phyloP scores from a whole-genome alignment of 2,888 invertebrate genomes.

The Polietes domitor region DNA sequence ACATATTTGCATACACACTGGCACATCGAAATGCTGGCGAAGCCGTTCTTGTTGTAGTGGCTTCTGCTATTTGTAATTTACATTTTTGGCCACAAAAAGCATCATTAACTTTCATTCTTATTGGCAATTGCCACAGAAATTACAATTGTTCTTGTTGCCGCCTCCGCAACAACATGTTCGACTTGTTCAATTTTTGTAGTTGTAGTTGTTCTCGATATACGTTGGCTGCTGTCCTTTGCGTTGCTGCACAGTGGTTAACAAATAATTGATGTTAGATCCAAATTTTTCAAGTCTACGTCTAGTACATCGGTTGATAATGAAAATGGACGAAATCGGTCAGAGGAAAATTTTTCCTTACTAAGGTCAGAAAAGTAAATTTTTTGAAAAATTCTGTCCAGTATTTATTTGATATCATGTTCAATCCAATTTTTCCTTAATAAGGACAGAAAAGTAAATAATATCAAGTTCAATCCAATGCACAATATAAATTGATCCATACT shows the following conservation, averaged over 20 bases:
- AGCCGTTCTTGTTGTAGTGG: slow-evolving; percentile 25
- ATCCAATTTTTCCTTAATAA: no score
- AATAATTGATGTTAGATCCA: no score
- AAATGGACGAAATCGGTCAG: no score
- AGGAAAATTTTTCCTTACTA: no score
- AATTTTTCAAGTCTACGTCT: no score
- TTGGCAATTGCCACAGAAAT: slow-evolving; percentile 63
- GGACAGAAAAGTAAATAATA: no score
- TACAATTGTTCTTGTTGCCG: slow-evolving; percentile 65
- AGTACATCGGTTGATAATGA: no score
- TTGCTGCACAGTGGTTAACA: background rate
- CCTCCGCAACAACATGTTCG: slow-evolving; percentile 50
- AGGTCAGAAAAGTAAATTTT: no score
- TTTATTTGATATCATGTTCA: no score
- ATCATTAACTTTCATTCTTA: slow-evolving; percentile 67
- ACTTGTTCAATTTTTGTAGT: slow-evolving; percentile 23
- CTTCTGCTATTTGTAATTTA: slow-evolving; percentile 59
- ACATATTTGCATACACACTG: background rate
- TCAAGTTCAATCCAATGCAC: no score
- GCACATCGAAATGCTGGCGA: slow-evolving; percentile 27
- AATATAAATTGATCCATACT: no score
- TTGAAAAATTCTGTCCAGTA: no score
- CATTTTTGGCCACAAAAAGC: slow-evolving; percentile 66
- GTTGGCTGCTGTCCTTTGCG: slow-evolving; percentile 23
- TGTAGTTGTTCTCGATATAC: slow-evolving; percentile 17